Evolutionary conservation across 2,888 invertebrate genomes (phyloP).

Genomic region (Eumacrocentrus americanus): DNA sequence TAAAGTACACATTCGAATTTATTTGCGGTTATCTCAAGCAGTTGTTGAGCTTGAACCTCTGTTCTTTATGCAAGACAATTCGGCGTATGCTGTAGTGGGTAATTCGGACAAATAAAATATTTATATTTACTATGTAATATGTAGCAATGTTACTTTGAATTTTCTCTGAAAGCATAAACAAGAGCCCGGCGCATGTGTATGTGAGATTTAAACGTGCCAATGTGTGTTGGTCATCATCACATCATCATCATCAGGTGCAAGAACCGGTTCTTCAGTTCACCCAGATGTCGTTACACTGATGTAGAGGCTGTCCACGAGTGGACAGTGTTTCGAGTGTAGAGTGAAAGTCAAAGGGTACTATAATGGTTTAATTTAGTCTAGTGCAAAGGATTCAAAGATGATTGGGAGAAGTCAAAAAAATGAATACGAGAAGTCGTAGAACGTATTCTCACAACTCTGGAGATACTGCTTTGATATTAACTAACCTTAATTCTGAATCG

Average conservation of each 20-base stretch:
- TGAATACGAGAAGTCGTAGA: neutral
- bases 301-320: neutral
- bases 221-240: slow-evolving; percentile 6
- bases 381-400: neutral
- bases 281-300: slow-evolving; percentile 24
- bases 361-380: neutral
- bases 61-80: too few species aligned
- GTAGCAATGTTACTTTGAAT: neutral
- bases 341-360: slow-evolving; percentile 8
- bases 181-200: neutral
- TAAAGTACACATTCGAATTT: neutral
- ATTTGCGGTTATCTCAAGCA: neutral
- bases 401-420: neutral
- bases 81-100: too few species aligned
- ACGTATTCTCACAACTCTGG: neutral
- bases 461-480: neutral
- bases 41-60: too few species aligned
- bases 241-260: slow-evolving; percentile 9
- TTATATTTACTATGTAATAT: neutral
- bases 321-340: neutral
- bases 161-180: neutral
- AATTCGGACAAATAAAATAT: neutral
- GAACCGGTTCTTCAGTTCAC: slow-evolving; percentile 25
- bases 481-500: neutral
- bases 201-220: slow-evolving; percentile 5